These are phyloP conservation scores for Cotesia glomerata DNA, from an alignment of 1,140 invertebrate genomes.

Conservation along the genomic window DNA sequence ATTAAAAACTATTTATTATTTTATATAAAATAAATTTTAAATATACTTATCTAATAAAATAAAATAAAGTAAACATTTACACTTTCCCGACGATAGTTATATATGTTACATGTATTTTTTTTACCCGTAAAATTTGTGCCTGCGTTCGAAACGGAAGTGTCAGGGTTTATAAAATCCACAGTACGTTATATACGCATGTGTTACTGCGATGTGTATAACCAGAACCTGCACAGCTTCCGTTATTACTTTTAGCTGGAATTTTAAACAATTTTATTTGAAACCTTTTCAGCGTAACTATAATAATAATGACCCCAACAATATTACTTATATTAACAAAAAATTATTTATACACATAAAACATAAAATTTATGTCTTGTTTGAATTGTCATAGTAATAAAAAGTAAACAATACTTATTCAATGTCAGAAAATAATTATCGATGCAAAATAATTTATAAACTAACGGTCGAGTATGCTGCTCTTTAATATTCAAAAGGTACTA, in stretches of 20 bases:
- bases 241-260: conserved; percentile 7
- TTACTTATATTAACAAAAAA: too few relatives aligned
- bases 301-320: not conserved
- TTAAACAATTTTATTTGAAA: not conserved
- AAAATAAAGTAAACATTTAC: conserved; percentile 32
- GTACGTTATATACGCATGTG: conserved; percentile 13
- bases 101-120: not conserved
- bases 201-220: conserved; percentile 16
- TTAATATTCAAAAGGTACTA: not conserved
- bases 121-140: conserved; percentile 9
- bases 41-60: not conserved
- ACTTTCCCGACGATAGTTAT: conserved; percentile 19
- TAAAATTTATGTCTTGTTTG: too few relatives aligned
- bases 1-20: too few relatives aligned
- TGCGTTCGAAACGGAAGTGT: conserved; percentile 23
- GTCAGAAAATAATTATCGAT: too few relatives aligned
- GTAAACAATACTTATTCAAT: too few relatives aligned
- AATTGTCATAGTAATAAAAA: too few relatives aligned
- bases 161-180: conserved; percentile 31
- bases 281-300: not conserved
- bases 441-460: not conserved
- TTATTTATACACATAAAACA: too few relatives aligned
- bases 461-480: too few relatives aligned
- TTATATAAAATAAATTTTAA: too few relatives aligned
- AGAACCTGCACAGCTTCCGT: conserved; percentile 18